Conservation (phyloP, 2,113 vertebrate genomes). For the Athene cunicularia region DNA sequence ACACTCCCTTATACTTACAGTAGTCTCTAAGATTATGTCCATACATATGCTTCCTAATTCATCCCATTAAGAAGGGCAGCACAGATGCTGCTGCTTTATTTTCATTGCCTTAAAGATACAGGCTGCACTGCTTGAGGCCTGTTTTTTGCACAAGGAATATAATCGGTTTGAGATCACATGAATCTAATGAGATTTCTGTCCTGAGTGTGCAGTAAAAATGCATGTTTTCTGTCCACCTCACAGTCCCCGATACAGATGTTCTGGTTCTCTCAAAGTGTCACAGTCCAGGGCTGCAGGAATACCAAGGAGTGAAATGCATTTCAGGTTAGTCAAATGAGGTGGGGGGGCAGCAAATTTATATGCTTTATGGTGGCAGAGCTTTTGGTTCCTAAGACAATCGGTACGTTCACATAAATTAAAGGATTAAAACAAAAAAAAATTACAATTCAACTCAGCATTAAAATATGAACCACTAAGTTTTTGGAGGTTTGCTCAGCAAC, state of each 20-base stretch:
- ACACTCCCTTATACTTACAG: not conserved
- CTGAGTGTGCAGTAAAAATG: not conserved
- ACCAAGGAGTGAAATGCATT: not conserved
- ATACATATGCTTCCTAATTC: not conserved
- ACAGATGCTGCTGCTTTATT: not conserved
- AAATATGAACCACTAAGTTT: not conserved
- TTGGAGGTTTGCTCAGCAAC: not conserved
- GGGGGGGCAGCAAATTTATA: not conserved
- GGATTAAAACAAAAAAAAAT: not conserved
- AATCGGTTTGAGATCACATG: not conserved
- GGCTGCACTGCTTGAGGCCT: not conserved
- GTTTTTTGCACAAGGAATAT: not conserved
- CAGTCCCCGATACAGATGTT: not conserved
- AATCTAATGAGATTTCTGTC: slow-evolving; percentile 27
- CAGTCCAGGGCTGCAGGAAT: not conserved
- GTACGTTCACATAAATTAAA: not conserved
- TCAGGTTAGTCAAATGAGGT: not conserved
- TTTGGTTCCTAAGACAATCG: not conserved
- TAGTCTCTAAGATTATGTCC: not conserved
- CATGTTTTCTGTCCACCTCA: slow-evolving; percentile 13
- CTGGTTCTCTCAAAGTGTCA: not conserved
- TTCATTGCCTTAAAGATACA: not conserved
- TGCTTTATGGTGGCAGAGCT: not conserved
- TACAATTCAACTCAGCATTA: not conserved
- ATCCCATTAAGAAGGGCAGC: not conserved